These are phyloP conservation scores for Argynnis bischoffii DNA, from an alignment of 2,888 invertebrate species.

Conservation along the genomic window DNA sequence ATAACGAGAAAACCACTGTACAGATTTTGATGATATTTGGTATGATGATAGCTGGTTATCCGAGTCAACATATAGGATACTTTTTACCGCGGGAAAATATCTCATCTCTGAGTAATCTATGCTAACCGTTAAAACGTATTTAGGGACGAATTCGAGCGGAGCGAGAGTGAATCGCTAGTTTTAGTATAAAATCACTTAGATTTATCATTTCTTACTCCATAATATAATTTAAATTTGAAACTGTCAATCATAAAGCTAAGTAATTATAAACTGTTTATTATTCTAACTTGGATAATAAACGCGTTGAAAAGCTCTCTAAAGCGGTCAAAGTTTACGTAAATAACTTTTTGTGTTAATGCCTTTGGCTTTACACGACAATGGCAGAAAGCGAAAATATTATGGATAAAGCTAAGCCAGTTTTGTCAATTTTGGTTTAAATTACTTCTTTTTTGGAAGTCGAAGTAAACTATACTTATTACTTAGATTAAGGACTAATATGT, in stretches of 20 bases:
- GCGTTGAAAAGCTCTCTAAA: conserved; percentile 10
- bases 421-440: background rate
- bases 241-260: conserved; percentile 20
- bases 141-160: no score
- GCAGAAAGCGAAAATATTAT: conserved; percentile 2
- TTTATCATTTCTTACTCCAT: background rate
- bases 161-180: no score
- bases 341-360: conserved; percentile 12
- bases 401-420: background rate
- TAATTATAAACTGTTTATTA: conserved; percentile 20
- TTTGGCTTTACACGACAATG: background rate
- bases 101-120: no score
- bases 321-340: conserved; percentile 9
- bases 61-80: no score
- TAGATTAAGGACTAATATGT: no score
- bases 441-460: no score
- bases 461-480: no score
- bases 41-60: no score
- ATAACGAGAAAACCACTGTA: no score
- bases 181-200: background rate
- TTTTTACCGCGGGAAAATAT: no score
- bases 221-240: conserved; percentile 5
- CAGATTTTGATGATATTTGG: no score
- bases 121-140: no score
- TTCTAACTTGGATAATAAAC: conserved; percentile 16